Evolutionary conservation across 2,888 invertebrate species (phyloP).

Genomic region (Sialis lutaria): DNA sequence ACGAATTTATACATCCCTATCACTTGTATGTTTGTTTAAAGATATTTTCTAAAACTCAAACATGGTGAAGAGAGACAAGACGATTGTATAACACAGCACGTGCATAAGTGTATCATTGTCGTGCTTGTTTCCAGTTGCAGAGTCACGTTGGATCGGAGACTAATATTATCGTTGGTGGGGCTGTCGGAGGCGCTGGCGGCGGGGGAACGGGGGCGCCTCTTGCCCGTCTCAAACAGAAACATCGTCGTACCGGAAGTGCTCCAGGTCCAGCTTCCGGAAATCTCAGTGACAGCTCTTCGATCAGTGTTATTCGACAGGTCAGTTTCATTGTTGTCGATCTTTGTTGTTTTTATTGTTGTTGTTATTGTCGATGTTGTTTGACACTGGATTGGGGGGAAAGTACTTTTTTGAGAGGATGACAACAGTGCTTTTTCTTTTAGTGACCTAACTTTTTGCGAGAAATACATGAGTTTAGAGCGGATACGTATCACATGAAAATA

Average conservation of each 20-base stretch:
- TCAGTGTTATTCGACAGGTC: conserved; percentile 27
- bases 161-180: not conserved
- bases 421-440: not conserved
- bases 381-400: no score
- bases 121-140: not conserved
- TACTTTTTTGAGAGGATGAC: not conserved
- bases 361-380: no score
- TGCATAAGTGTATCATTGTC: no score
- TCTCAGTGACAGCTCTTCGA: conserved; percentile 27
- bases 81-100: no score
- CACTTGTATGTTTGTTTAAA: no score
- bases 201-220: conserved; percentile 18
- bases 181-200: conserved; percentile 26
- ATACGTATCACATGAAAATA: no score
- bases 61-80: no score
- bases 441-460: not conserved
- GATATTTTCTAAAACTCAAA: no score
- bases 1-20: no score
- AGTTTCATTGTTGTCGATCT: conserved; percentile 3
- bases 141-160: conserved; percentile 6
- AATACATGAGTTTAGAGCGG: not conserved
- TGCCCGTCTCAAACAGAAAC: conserved; percentile 23
- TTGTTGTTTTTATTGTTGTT: no score
- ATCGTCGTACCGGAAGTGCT: conserved; percentile 16
- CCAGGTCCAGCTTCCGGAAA: conserved; percentile 20